Evolutionary conservation across 2,113 vertebrate species (phyloP).

Genomic region (Pseudorhombus dupliciocellatus): DNA sequence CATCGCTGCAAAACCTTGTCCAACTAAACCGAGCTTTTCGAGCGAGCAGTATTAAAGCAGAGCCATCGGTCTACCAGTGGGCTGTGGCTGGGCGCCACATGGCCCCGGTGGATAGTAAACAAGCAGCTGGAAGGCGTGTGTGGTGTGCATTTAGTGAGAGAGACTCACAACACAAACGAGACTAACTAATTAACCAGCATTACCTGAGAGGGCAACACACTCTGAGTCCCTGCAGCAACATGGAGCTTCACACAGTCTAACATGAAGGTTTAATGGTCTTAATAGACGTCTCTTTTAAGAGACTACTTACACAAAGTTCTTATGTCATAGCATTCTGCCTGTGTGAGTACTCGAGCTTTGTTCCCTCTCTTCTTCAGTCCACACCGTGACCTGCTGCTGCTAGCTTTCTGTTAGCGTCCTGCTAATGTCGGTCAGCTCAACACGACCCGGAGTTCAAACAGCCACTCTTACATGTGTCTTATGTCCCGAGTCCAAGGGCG

Average conservation of each 20-base stretch:
- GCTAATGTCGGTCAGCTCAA: not conserved
- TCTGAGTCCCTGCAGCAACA: not conserved
- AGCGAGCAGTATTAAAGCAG: not conserved
- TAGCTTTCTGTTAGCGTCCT: not conserved
- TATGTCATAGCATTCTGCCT: not conserved
- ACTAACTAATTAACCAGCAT: too few relatives aligned
- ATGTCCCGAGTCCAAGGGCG: not conserved
- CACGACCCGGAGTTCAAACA: not conserved
- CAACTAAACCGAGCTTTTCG: not conserved
- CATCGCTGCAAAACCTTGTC: not conserved
- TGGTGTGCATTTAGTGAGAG: not conserved
- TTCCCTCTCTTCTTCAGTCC: slow-evolving; percentile 21
- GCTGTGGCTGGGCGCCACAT: not conserved
- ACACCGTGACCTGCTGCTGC: slow-evolving; percentile 20
- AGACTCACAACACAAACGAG: not conserved
- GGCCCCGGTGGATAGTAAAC: not conserved
- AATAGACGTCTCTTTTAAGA: not conserved
- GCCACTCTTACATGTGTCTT: not conserved
- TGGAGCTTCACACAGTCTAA: not conserved
- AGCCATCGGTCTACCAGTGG: not conserved
- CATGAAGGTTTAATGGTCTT: not conserved
- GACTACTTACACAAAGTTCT: not conserved
- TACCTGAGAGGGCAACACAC: too few relatives aligned
- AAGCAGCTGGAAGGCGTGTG: not conserved
- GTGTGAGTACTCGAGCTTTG: slow-evolving; percentile 42